Evolutionary conservation across 2,888 invertebrate genomes (phyloP).

Genomic region (Amphipyra tragopoginis): DNA sequence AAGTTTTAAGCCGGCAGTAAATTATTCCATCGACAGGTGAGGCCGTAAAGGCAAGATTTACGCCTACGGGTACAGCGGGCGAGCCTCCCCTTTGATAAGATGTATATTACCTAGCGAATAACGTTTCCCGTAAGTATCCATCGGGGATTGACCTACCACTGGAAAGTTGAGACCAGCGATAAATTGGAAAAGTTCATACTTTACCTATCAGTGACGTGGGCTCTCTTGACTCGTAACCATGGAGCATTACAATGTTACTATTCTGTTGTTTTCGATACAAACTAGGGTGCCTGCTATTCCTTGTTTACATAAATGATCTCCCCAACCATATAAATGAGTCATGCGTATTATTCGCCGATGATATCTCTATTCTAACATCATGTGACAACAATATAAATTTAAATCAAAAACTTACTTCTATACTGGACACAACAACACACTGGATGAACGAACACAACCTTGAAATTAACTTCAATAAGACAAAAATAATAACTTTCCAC

Average conservation of each 20-base stretch:
- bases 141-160: conserved; percentile 78
- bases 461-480: too few species aligned
- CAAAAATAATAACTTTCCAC: too few species aligned
- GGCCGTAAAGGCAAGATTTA: conserved; percentile 90
- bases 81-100: conserved; percentile 85
- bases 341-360: too few species aligned
- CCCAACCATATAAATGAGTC: too few species aligned
- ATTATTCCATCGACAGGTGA: conserved; percentile 90
- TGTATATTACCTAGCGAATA: conserved; percentile 85
- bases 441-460: too few species aligned
- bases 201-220: conserved; percentile 64
- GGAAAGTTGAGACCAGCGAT: conserved; percentile 73
- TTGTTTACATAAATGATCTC: too few species aligned
- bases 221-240: conserved; percentile 43
- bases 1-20: conserved; percentile 89
- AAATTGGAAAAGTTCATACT: conserved; percentile 79
- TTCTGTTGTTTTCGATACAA: conserved; percentile 64
- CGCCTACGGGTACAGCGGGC: conserved; percentile 82
- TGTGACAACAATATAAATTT: too few species aligned
- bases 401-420: too few species aligned
- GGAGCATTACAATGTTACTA: conserved; percentile 58
- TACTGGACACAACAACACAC: too few species aligned
- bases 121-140: conserved; percentile 82
- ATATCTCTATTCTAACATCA: too few species aligned
- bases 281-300: too few species aligned